Conservation (phyloP, 2,113 vertebrate species). For the Mesitornis unicolor region DNA sequence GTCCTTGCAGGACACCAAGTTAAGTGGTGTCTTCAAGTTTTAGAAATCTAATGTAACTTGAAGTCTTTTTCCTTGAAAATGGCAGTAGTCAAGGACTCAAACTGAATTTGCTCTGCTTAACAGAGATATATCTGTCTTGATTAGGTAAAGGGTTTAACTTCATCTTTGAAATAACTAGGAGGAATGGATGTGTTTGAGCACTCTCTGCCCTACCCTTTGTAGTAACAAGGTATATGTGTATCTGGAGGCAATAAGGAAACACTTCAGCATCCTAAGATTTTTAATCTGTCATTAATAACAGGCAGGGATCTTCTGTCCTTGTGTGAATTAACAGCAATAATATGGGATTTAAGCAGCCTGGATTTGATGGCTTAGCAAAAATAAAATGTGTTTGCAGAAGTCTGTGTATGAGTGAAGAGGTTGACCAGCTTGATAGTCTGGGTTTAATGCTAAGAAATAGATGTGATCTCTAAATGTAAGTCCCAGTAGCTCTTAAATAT, state of each 20-base stretch:
- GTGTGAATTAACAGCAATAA: neutral
- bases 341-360: neutral
- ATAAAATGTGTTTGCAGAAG: neutral
- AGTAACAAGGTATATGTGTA: neutral
- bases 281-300: neutral
- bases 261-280: neutral
- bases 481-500: neutral
- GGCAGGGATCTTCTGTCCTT: neutral
- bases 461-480: neutral
- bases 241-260: neutral
- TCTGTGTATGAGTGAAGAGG: neutral
- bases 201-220: neutral
- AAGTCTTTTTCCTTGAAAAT: neutral
- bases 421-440: neutral
- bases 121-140: accelerated
- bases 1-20: neutral
- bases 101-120: neutral
- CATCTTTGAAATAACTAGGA: neutral
- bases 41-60: neutral
- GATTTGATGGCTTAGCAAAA: neutral
- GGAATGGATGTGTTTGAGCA: no score
- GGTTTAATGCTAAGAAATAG: neutral
- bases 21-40: neutral
- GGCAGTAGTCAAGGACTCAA: neutral
- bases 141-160: neutral